Evolutionary conservation across 2,797 vertebrate species (phyloP).

Genomic region (Parotocinclus haroldoi): DNA sequence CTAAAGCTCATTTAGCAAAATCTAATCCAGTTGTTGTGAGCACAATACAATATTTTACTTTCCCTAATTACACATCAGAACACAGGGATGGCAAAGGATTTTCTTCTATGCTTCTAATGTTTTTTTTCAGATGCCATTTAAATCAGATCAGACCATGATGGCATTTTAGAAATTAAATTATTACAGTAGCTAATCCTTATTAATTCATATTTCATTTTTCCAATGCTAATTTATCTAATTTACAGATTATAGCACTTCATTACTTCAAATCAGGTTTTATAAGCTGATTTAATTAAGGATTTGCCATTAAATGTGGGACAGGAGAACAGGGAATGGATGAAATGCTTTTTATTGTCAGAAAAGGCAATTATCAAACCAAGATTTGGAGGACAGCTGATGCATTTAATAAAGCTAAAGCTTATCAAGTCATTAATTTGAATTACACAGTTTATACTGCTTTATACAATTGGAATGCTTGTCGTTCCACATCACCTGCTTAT

Average conservation of each 20-base stretch:
- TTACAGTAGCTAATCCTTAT: slow-evolving; percentile 39
- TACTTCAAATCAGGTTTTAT: slow-evolving; percentile 33
- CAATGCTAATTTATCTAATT: slow-evolving; percentile 25
- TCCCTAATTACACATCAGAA: slow-evolving; percentile 32
- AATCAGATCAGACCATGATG: slow-evolving; percentile 32
- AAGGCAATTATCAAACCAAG: slow-evolving; percentile 21
- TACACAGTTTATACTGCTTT: slow-evolving; percentile 7
- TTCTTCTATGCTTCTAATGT: slow-evolving; percentile 35
- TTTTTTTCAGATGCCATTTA: slow-evolving; percentile 38
- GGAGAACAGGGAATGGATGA: background rate
- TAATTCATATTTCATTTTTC: slow-evolving; percentile 39
- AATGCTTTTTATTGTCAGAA: slow-evolving; percentile 15
- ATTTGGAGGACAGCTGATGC: slow-evolving; percentile 14
- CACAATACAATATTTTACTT: slow-evolving; percentile 35
- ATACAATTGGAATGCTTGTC: background rate
- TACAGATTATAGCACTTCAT: slow-evolving; percentile 38
- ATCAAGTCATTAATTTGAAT: slow-evolving; percentile 19
- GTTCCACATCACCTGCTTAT: background rate
- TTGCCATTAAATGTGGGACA: slow-evolving; percentile 2
- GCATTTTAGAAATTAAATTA: slow-evolving; percentile 43
- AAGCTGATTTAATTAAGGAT: slow-evolving; percentile 36
- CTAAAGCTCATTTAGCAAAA: slow-evolving; percentile 25
- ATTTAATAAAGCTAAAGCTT: slow-evolving; percentile 24
- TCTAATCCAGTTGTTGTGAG: slow-evolving; percentile 34
- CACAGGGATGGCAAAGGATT: slow-evolving; percentile 26